These are phyloP conservation scores for Chamaetylas fuelleborni DNA, from an alignment of 2,113 vertebrate genomes.

Conservation along the genomic window DNA sequence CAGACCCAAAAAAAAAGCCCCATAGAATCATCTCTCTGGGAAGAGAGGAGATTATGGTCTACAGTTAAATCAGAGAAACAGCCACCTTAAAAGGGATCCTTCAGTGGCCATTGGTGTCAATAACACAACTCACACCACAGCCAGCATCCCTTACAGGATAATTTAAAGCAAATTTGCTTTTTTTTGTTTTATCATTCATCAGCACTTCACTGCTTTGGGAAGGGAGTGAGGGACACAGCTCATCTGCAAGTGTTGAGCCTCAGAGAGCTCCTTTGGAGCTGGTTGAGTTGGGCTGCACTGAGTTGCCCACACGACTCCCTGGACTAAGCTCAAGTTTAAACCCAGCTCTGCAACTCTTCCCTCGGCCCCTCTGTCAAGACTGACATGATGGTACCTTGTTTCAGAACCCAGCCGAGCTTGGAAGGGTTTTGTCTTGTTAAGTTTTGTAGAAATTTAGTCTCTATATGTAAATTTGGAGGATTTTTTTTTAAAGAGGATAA, in stretches of 20 bases:
- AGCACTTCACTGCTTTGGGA: conserved; percentile 60
- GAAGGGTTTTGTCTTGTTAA: conserved; percentile 45
- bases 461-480: conserved; percentile 71
- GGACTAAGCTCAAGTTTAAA: background rate
- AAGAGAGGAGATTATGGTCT: background rate
- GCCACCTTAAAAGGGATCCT: conserved; percentile 67
- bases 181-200: background rate
- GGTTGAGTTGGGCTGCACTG: background rate
- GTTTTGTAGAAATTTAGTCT: conserved; percentile 69
- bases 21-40: background rate
- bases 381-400: conserved; percentile 10
- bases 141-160: background rate
- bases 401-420: conserved; percentile 48
- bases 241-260: conserved; percentile 6
- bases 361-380: background rate
- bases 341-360: conserved; percentile 17
- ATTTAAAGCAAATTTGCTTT: background rate
- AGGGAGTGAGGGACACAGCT: conserved; percentile 37
- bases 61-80: conserved; percentile 14
- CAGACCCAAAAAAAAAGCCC: conserved; percentile 26
- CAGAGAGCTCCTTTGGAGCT: background rate
- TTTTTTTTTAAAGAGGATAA: conserved; percentile 44
- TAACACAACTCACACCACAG: background rate
- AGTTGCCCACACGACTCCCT: background rate
- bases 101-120: background rate